phyloP scores from a whole-genome alignment of 2,888 invertebrate species.

The Polymixis flavicincta region DNA sequence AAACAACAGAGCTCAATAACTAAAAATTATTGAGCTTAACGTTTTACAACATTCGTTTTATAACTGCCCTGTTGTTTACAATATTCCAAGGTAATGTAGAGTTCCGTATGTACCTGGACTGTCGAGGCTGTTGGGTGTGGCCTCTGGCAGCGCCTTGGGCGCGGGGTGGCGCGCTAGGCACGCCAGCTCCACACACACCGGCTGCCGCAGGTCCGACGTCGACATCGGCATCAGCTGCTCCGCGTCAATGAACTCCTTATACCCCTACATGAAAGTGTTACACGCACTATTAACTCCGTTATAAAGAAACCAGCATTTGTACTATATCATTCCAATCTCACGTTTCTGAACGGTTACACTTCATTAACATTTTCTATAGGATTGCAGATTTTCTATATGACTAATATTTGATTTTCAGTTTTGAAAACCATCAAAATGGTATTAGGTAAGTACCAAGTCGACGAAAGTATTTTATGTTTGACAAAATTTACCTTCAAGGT shows the following conservation, averaged over 20 bases:
- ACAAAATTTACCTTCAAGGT: constrained; percentile 54
- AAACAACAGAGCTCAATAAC: constrained; percentile 64
- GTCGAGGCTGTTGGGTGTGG: constrained; percentile 88
- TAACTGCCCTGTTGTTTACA: constrained; percentile 18
- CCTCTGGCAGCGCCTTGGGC: constrained; percentile 87
- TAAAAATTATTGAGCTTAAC: neutral
- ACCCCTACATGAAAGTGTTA: constrained; percentile 91
- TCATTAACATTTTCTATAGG: neutral
- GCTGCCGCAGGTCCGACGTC: constrained; percentile 95
- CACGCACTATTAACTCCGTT: constrained; percentile 32
- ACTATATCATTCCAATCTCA: neutral
- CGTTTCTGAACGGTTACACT: constrained; percentile 14
- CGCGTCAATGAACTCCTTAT: constrained; percentile 97
- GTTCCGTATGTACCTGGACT: constrained; percentile 83
- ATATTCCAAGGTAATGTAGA: neutral
- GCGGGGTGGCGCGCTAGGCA: constrained; percentile 91
- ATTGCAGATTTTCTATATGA: neutral
- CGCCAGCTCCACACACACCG: constrained; percentile 95
- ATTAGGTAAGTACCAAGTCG: neutral
- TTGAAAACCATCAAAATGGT: neutral
- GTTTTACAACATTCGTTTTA: constrained; percentile 7
- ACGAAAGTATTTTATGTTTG: constrained; percentile 9
- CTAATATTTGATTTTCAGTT: neutral
- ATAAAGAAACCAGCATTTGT: neutral
- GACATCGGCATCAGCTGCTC: constrained; percentile 96